Percentiles rank a stretch among this genome's conserved stretches.
Conservation (phyloP, 53 echinoderm and acorn worm species). For the Paelopatides confundens region DNA sequence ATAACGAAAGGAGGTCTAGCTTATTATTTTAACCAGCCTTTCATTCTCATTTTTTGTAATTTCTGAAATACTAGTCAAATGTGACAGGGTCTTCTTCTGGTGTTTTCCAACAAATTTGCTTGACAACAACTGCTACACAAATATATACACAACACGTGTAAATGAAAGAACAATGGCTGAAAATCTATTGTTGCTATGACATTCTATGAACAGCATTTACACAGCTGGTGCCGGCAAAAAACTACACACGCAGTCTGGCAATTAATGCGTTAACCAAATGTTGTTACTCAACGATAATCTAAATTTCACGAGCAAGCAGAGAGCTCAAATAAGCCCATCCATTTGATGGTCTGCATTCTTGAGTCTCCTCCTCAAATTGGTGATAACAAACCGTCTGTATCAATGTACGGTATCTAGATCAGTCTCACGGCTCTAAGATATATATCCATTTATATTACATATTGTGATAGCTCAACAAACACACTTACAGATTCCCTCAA, state of each 20-base stretch:
- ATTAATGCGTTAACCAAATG: slow-evolving; percentile 1
- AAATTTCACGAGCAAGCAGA: neutral
- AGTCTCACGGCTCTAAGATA: no score
- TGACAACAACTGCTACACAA: slow-evolving; percentile 9
- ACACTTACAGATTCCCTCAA: neutral
- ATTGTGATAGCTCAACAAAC: neutral
- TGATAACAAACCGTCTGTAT: no score
- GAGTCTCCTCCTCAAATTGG: no score
- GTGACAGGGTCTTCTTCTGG: neutral
- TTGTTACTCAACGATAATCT: neutral
- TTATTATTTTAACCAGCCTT: no score
- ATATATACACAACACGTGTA: neutral
- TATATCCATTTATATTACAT: no score
- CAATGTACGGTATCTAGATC: no score
- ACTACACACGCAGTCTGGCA: neutral
- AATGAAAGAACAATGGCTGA: neutral
- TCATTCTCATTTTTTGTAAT: neutral
- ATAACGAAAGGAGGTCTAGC: no score
- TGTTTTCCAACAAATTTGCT: neutral
- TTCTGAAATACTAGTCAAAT: neutral
- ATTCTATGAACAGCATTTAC: neutral
- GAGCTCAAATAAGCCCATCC: no score
- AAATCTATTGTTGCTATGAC: neutral
- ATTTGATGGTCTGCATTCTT: no score
- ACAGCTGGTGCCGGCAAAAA: slow-evolving; percentile 12